Percentiles rank a stretch among this genome's conserved stretches.
These are phyloP conservation scores for Drosophila picticornis DNA, from an alignment of 2,888 invertebrate genomes.

Conservation along the genomic window DNA sequence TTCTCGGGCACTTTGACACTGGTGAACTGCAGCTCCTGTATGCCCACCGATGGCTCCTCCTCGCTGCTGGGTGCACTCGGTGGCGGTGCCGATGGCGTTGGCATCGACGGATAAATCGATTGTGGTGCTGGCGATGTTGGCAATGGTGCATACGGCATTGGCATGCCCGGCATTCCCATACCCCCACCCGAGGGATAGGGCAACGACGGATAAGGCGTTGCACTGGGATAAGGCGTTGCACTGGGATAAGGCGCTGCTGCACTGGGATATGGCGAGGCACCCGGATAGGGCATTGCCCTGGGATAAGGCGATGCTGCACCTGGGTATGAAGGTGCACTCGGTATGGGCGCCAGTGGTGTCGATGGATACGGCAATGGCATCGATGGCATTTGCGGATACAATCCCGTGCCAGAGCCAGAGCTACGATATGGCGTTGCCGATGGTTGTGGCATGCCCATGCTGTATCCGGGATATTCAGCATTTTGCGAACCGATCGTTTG, in stretches of 20 bases:
- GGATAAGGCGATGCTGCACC: constrained; percentile 1
- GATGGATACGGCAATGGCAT: constrained; percentile 57
- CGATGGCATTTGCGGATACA: constrained; percentile 61
- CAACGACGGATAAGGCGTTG: constrained; percentile 66
- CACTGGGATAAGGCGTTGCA: constrained; percentile 56
- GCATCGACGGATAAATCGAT: constrained; percentile 65
- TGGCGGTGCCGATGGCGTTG: constrained; percentile 70
- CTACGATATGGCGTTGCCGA: constrained; percentile 65
- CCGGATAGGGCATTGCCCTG: constrained; percentile 8
- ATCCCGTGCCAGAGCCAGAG: constrained; percentile 40
- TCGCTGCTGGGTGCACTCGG: constrained; percentile 72
- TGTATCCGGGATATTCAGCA: constrained; percentile 49
- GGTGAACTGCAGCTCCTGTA: constrained; percentile 82
- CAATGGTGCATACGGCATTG: constrained; percentile 75
- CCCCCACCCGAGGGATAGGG: constrained; percentile 72
- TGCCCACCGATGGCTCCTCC: constrained; percentile 79
- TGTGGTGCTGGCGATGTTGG: constrained; percentile 58
- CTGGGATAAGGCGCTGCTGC: constrained; percentile 31
- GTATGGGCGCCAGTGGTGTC: constrained; percentile 37
- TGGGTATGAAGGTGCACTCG: constrained; percentile 7
- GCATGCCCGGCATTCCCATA: constrained; percentile 71
- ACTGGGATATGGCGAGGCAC: constrained; percentile 1
- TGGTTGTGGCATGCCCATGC: constrained; percentile 51
- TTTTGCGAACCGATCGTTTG: constrained; percentile 61
- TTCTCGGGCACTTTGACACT: constrained; percentile 83